Evolutionary conservation across 1,140 invertebrate species (phyloP).

Genomic region (Wiebesia pumilae): DNA sequence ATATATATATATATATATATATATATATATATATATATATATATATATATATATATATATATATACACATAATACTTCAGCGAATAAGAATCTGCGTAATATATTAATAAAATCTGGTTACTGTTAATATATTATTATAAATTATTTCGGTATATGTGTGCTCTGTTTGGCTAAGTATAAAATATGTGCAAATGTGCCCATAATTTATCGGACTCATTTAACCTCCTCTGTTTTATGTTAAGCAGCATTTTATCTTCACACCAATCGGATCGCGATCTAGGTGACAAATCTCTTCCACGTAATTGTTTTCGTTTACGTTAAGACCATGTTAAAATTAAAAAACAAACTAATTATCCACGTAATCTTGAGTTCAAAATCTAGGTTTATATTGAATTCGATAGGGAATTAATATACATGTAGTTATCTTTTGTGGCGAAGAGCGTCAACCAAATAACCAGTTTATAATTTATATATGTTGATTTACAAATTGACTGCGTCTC

Average conservation of each 20-base stretch:
- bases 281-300: not conserved
- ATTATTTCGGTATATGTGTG: constrained; percentile 62
- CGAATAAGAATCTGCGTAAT: constrained; percentile 69
- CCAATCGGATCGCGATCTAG: not conserved
- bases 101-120: constrained; percentile 73
- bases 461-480: not conserved
- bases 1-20: constrained; percentile 72
- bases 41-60: too few relatives aligned
- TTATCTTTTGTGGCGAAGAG: not conserved
- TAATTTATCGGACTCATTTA: constrained; percentile 35
- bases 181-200: constrained; percentile 70
- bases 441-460: not conserved
- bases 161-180: constrained; percentile 64
- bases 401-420: not conserved
- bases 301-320: not conserved
- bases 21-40: too few relatives aligned
- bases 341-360: not conserved
- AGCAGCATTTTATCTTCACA: not conserved
- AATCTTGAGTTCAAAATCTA: not conserved
- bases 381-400: not conserved
- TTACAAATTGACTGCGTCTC: not conserved
- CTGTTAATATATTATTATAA: constrained; percentile 59
- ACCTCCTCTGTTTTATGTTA: not conserved
- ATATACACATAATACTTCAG: constrained; percentile 59
- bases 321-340: not conserved